Conservation (phyloP, 2,113 vertebrate genomes). For the Tupaia chinensis region DNA sequence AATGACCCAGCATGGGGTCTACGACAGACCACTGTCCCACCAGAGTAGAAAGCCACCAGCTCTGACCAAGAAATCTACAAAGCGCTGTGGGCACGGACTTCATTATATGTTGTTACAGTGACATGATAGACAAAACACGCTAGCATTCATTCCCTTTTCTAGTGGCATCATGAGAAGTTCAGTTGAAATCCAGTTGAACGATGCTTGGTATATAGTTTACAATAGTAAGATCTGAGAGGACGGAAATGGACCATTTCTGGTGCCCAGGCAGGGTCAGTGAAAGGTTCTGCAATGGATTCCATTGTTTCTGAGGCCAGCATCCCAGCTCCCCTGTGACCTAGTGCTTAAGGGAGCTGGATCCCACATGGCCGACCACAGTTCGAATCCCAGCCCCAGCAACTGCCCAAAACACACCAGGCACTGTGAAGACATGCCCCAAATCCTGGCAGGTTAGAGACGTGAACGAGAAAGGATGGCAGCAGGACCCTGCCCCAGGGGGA, state of each 20-base stretch:
- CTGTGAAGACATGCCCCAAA: too few species aligned
- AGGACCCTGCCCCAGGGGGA: too few species aligned
- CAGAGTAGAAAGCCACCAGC: background rate
- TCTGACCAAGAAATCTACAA: background rate
- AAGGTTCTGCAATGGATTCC: background rate
- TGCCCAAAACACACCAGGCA: too few species aligned
- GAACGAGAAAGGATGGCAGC: too few species aligned
- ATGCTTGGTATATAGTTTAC: background rate
- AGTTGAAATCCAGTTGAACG: constrained; percentile 9
- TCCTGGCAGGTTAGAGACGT: too few species aligned
- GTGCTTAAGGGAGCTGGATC: too few species aligned
- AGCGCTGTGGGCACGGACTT: background rate
- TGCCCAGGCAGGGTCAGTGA: too few species aligned
- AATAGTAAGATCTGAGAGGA: background rate
- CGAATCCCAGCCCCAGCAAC: too few species aligned
- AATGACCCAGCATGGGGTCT: background rate
- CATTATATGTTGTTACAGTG: background rate
- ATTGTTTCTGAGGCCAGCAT: background rate
- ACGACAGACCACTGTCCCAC: background rate
- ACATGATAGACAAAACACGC: background rate
- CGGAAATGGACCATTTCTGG: background rate
- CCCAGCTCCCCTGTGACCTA: too few species aligned
- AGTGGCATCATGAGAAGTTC: constrained; percentile 13
- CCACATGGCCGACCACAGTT: too few species aligned
- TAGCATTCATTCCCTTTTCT: background rate